These are phyloP conservation scores for Thalassophryne amazonica DNA, from an alignment of 2,797 vertebrate genomes.

Conservation along the genomic window DNA sequence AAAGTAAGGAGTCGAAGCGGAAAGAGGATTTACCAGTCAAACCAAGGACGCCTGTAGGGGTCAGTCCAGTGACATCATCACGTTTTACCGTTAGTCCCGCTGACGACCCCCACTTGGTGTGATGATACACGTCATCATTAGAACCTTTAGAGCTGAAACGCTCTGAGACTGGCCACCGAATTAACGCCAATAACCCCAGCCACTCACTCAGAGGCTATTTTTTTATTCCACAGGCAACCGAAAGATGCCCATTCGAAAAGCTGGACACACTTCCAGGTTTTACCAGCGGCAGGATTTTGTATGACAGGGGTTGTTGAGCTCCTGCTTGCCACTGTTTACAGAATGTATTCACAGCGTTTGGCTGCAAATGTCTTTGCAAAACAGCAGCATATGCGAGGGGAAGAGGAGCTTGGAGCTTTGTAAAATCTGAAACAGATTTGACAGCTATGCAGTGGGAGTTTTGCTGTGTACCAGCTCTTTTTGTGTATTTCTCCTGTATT, in stretches of 20 bases:
- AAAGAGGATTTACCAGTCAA: constrained; percentile 84
- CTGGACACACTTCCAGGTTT: constrained; percentile 80
- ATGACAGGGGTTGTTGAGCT: constrained; percentile 60
- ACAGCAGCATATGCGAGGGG: constrained; percentile 58
- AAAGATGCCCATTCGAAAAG: constrained; percentile 72
- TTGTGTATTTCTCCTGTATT: constrained; percentile 76
- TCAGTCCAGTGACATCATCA: constrained; percentile 80
- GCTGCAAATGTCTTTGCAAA: constrained; percentile 59
- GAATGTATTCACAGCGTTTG: constrained; percentile 62
- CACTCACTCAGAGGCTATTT: constrained; percentile 80
- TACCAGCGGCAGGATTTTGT: constrained; percentile 76
- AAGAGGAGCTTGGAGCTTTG: constrained; percentile 72
- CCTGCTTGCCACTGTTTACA: constrained; percentile 68
- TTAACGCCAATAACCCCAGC: constrained; percentile 62
- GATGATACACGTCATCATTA: constrained; percentile 41
- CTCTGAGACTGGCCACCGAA: constrained; percentile 59
- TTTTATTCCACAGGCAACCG: constrained; percentile 74
- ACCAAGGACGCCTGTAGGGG: constrained; percentile 67
- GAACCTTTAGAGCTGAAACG: constrained; percentile 50
- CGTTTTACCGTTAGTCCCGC: constrained; percentile 93
- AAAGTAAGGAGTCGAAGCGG: constrained; percentile 84
- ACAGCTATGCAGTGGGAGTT: constrained; percentile 84
- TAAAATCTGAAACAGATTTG: constrained; percentile 76
- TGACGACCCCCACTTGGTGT: constrained; percentile 83
- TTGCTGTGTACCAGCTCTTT: constrained; percentile 81